phyloP scores from a whole-genome alignment of 2,797 vertebrate species.

The Rhinoraja longicauda region DNA sequence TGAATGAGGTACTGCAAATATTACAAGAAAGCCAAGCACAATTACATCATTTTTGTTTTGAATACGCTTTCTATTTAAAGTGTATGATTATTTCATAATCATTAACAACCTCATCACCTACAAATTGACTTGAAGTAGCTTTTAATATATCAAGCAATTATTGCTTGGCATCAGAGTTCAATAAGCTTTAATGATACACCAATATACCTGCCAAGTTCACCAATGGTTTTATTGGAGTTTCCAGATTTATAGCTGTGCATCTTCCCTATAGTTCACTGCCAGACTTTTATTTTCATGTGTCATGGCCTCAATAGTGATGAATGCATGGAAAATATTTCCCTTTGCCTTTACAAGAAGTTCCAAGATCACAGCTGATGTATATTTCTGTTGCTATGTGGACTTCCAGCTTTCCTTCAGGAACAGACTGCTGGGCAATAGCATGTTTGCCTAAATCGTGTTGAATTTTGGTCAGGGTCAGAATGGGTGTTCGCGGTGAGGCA shows the following conservation, averaged over 20 bases:
- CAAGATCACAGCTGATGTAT: background rate
- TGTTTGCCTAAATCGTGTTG: too few species aligned
- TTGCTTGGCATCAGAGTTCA: background rate
- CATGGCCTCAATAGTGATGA: too few species aligned
- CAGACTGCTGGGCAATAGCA: too few species aligned
- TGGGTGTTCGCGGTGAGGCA: too few species aligned
- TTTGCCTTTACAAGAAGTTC: background rate
- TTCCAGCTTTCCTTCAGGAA: too few species aligned
- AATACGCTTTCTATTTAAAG: background rate
- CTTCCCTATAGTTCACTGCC: background rate
- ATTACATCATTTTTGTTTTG: conserved; percentile 6
- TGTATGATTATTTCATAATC: conserved; percentile 28
- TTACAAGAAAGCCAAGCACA: background rate
- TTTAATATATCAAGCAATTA: conserved; percentile 32
- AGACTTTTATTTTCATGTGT: too few species aligned
- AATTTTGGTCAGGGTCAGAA: too few species aligned
- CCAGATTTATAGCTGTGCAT: conserved; percentile 22
- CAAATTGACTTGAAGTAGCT: background rate
- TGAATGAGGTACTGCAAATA: background rate
- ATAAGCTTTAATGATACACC: conserved; percentile 16
- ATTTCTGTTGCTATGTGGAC: too few species aligned
- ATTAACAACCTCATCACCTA: background rate
- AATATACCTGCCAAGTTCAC: conserved; percentile 2
- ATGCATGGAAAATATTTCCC: background rate
- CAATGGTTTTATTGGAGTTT: background rate